Evolutionary conservation across 2,113 vertebrate species (phyloP).

Genomic region (Oncorhynchus clarkii): DNA sequence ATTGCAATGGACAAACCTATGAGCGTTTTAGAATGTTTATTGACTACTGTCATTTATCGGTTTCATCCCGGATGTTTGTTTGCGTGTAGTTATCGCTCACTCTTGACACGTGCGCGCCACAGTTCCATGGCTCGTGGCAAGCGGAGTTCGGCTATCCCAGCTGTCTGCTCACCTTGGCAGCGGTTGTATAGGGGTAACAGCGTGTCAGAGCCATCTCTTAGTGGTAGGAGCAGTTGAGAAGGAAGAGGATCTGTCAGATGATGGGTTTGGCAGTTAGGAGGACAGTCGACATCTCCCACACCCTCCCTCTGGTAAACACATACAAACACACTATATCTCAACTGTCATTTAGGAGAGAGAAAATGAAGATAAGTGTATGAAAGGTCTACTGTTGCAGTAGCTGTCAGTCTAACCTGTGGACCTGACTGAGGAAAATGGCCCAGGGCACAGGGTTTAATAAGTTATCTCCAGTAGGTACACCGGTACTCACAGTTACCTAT

Average conservation of each 20-base stretch:
- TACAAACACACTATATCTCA: too few species aligned
- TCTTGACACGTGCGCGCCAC: slow-evolving; percentile 55
- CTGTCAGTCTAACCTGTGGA: slow-evolving; percentile 31
- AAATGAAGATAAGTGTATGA: neutral
- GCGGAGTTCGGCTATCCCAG: slow-evolving; percentile 62
- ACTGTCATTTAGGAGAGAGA: neutral
- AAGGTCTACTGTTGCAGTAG: slow-evolving; percentile 13
- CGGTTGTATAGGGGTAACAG: slow-evolving; percentile 84
- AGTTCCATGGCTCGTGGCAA: slow-evolving; percentile 57
- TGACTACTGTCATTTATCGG: too few species aligned
- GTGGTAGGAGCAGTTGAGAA: slow-evolving; percentile 68
- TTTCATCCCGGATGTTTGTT: too few species aligned
- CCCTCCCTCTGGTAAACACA: neutral
- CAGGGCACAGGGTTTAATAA: slow-evolving; percentile 42
- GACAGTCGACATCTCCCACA: slow-evolving; percentile 3
- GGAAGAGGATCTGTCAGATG: slow-evolving; percentile 75
- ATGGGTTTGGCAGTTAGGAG: slow-evolving; percentile 83
- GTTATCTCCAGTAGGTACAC: slow-evolving; percentile 40
- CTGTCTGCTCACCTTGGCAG: slow-evolving; percentile 68
- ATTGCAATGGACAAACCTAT: too few species aligned
- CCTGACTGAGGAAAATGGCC: slow-evolving; percentile 38
- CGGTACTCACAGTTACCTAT: slow-evolving; percentile 47
- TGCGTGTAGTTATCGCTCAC: too few species aligned
- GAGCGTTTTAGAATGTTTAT: too few species aligned
- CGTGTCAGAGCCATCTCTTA: slow-evolving; percentile 74